Conservation (phyloP, 2,113 vertebrate genomes). For the Antechinus flavipes region DNA sequence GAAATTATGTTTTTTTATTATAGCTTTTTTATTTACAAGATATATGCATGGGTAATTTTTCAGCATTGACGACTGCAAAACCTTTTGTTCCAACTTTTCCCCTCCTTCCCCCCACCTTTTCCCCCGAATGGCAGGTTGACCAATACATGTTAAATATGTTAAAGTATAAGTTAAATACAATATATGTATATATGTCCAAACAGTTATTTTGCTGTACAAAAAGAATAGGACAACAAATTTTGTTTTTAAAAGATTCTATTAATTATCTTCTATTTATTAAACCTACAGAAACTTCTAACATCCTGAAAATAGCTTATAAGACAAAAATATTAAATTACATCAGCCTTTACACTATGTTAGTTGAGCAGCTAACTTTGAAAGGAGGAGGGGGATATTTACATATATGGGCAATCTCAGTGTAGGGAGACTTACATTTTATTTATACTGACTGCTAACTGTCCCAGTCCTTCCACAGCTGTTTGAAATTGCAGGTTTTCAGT, state of each 20-base stretch:
- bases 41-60: no score
- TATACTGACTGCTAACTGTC: slow-evolving; percentile 56
- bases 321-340: slow-evolving; percentile 30
- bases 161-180: no score
- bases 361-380: slow-evolving; percentile 30
- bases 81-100: no score
- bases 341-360: slow-evolving; percentile 6
- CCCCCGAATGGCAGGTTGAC: no score
- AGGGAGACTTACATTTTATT: slow-evolving; percentile 56
- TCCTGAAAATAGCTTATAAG: slow-evolving; percentile 16
- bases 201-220: no score
- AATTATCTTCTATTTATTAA: slow-evolving; percentile 53
- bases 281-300: slow-evolving; percentile 36
- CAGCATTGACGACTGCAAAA: no score
- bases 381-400: slow-evolving; percentile 40
- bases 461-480: slow-evolving; percentile 73
- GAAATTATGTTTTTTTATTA: neutral
- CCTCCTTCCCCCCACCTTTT: no score
- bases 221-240: no score
- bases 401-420: slow-evolving; percentile 36
- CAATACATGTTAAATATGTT: no score
- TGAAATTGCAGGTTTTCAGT: slow-evolving; percentile 80
- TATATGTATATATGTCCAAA: no score
- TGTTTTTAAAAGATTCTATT: slow-evolving; percentile 27
- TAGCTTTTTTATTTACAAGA: no score